Evolutionary conservation across 2,888 invertebrate genomes (phyloP), one percentile per base, ranked within the genome.

Genomic region (Stramonita haemastoma): DNA sequence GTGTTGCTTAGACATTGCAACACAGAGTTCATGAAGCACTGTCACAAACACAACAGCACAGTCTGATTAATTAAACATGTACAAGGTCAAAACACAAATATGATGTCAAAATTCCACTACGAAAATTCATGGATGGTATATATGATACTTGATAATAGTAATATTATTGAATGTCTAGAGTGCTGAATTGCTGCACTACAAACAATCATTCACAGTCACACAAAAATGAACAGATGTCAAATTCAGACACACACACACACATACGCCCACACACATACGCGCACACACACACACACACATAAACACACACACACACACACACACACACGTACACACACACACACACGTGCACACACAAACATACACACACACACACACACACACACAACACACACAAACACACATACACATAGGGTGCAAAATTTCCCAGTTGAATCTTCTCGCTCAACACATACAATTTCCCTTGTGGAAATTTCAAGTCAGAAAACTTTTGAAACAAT

Each of bases 1-100:
- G 98, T 98, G 96, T 98, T 98, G 94, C 98, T 98, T 94, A 98
- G 96, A 94, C 98, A 98, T 96, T 98, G 98, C 36, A 98, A 97
- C 90, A 98, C 98, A 94, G 98, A 98, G 97, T 98, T 98, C 98
- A 98, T 98, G 96, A 98, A 98, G 96, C 98, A 98, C 94, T 97
- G 96, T 15, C 89, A 91, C n/a, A 92, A 77, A 88, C 60, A 88
- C 81, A 85, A 34, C 73, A 57, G n/a, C 57, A 57, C 57, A 85
- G 2, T 1, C 34, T 32, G 13, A 19, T 60, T 1, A 73, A n/a
- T 60, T 4, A 73, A 73, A n/a, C 26, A 73, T 4, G 0, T 17
- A n/a, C 2, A 17, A 29, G 2, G 2, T 8, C 26, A 29, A 5
- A 1, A 73, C 73, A 73, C 73, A 13, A 26, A 66, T 66, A 66